A percentile compares a stretch with the other conserved stretches of the same genome.
These are phyloP conservation scores for Conus betulinus DNA, from an alignment of 1,140 invertebrate species.

Conservation along the genomic window DNA sequence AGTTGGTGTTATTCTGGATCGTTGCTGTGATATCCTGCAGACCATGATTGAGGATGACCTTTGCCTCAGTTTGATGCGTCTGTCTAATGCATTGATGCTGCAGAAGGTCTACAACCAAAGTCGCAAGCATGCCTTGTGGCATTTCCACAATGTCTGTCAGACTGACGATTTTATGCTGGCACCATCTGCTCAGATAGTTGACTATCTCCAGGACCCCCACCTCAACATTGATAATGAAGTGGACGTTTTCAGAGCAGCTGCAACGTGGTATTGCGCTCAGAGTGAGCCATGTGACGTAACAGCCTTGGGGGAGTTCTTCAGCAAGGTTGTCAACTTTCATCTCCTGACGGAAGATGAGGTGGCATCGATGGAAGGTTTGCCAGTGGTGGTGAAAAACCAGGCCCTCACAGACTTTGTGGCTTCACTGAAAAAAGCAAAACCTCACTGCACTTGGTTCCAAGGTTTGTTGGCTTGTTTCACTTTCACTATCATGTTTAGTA, in stretches of 20 bases:
- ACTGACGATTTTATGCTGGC: constrained; percentile 20
- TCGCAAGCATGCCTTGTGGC: constrained; percentile 26
- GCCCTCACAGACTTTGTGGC: constrained; percentile 14
- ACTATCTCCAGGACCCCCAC: constrained; percentile 26
- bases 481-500: too few relatives aligned
- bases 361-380: not conserved
- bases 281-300: constrained; percentile 15
- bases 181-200: not conserved
- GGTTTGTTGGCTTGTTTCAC: not conserved
- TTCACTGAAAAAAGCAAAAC: not conserved
- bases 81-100: constrained; percentile 26
- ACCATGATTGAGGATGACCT: constrained; percentile 19
- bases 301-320: constrained; percentile 4
- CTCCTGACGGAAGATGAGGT: constrained; percentile 22
- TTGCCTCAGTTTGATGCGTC: constrained; percentile 24
- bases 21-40: constrained; percentile 12
- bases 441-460: not conserved
- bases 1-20: not conserved
- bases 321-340: constrained; percentile 21
- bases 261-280: constrained; percentile 2
- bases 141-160: constrained; percentile 21
- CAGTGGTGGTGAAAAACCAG: not conserved
- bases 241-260: constrained; percentile 29
- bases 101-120: not conserved
- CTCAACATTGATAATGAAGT: constrained; percentile 29